Base-by-base conservation (phyloP, 2,797 vertebrate genomes). In the Tachyglossus aculeatus region DNA sequence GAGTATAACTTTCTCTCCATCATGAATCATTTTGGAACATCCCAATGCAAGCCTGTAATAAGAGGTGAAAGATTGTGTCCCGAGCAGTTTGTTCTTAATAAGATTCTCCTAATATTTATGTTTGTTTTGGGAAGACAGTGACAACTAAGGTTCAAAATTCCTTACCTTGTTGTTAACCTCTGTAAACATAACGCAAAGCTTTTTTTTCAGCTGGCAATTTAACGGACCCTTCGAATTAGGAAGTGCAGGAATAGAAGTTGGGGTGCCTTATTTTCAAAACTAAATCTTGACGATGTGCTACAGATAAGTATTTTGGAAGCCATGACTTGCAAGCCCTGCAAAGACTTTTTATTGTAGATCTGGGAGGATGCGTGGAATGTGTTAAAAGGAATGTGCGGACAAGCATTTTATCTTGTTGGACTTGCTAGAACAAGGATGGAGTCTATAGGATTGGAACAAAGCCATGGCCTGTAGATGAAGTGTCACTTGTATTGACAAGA, bases 221-320 rank as follows among this genome's bases (percentile, higher is more conserved):
- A 8, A 2, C 40, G 62, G 50, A 66, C 51, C 45, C 33, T 56
- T 69, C 54, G 24, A 53, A 6, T 52, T 11, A 3, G 29, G 29
- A 14, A 19, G 12, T 4, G 48, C 2, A 19, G 24, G 22, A 14
- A 6, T 19, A 33, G 31, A 25, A 18, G 21, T 38, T 50, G 29
- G 71, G 13, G 12, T 22, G 5, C 13, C 21, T 70, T 62, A 27
- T 22, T 24, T 74, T 76, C 59, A 34, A 44, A 31, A 19, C 45
- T 13, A 47, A 4, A 37, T 5, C 19, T 15, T 9, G n/a, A 21
- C 24, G 10, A 24, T 18, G 18, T 60, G 0, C 31, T 0, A 0
- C 15, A 24, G 19, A 69, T 24, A 59, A 33, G 12, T n/a, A 15
- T 50, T 75, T 71, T 69, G 13, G 22, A 50, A 8, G 5, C 40